phyloP scores from a whole-genome alignment of 2,113 vertebrate genomes.

The Menidia beryllina region DNA sequence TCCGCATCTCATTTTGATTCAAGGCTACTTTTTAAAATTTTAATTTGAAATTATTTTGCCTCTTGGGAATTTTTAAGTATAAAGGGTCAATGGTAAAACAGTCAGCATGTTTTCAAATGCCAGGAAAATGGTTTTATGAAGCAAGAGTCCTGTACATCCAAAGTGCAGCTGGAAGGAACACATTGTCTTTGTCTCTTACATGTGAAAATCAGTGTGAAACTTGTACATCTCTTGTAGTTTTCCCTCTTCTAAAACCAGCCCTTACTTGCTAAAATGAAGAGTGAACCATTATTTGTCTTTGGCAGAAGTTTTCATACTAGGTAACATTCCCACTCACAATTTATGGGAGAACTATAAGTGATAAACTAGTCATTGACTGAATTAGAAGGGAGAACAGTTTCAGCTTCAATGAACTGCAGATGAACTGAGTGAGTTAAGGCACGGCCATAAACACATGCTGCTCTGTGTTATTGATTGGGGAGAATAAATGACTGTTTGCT shows the following conservation, averaged over 20 bases:
- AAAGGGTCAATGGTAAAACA: constrained; percentile 65
- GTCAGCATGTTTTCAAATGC: constrained; percentile 61
- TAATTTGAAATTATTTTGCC: constrained; percentile 67
- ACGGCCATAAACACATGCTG: constrained; percentile 77
- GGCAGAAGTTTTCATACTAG: constrained; percentile 49
- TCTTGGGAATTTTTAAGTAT: constrained; percentile 60
- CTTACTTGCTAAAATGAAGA: constrained; percentile 52
- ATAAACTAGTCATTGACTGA: constrained; percentile 44
- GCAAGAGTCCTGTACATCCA: constrained; percentile 46
- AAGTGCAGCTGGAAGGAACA: constrained; percentile 64
- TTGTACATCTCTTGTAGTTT: constrained; percentile 56
- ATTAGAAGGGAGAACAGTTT: constrained; percentile 39
- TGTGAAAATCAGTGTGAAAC: constrained; percentile 58
- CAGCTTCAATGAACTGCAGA: constrained; percentile 71
- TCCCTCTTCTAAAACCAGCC: constrained; percentile 65
- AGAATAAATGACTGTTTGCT: constrained; percentile 81
- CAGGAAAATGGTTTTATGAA: constrained; percentile 59
- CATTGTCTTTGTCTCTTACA: constrained; percentile 31
- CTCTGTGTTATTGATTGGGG: constrained; percentile 73
- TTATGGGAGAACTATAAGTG: constrained; percentile 24
- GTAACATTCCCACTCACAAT: constrained; percentile 16
- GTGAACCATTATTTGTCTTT: constrained; percentile 61
- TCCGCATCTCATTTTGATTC: constrained; percentile 70
- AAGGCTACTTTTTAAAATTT: constrained; percentile 56
- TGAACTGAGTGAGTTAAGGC: constrained; percentile 69